Percentiles rank a stretch among this genome's conserved stretches.
Evolutionary conservation across 2,888 invertebrate genomes (phyloP).

Genomic region (Apotomis betuletana): DNA sequence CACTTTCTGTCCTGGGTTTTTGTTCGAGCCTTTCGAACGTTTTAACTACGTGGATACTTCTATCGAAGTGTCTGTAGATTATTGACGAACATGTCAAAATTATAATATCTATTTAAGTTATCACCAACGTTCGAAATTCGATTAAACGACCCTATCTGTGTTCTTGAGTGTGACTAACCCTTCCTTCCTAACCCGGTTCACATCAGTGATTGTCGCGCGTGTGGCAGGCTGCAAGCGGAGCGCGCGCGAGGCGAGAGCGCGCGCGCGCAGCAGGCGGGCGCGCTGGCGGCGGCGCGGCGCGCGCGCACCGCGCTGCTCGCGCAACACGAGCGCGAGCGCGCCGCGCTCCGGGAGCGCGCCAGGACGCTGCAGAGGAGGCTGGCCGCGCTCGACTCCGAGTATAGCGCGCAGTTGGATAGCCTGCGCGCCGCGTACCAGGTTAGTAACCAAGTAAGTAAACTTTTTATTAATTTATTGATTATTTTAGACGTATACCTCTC

Average conservation of each 20-base stretch:
- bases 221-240: constrained; percentile 67
- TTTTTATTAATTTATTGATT: constrained; percentile 1
- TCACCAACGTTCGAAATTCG: too few relatives aligned
- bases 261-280: constrained; percentile 72
- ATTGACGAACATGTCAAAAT: too few relatives aligned
- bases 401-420: constrained; percentile 91
- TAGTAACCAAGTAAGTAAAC: constrained; percentile 57
- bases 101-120: too few relatives aligned
- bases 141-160: too few relatives aligned
- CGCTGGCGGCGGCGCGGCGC: constrained; percentile 74
- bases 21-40: too few relatives aligned
- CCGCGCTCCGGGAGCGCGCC: constrained; percentile 87
- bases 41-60: too few relatives aligned
- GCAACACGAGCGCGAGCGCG: constrained; percentile 84
- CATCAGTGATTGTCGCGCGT: constrained; percentile 3
- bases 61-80: too few relatives aligned
- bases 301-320: constrained; percentile 74
- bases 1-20: too few relatives aligned
- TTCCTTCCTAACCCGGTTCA: neutral
- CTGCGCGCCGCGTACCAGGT: constrained; percentile 89
- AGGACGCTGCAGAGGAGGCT: constrained; percentile 88
- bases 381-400: constrained; percentile 90
- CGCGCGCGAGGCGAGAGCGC: constrained; percentile 72
- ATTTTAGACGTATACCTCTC: neutral
- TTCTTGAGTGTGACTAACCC: constrained; percentile 2